Conservation (phyloP, 2,888 invertebrate genomes). For the Aquatica leii region DNA sequence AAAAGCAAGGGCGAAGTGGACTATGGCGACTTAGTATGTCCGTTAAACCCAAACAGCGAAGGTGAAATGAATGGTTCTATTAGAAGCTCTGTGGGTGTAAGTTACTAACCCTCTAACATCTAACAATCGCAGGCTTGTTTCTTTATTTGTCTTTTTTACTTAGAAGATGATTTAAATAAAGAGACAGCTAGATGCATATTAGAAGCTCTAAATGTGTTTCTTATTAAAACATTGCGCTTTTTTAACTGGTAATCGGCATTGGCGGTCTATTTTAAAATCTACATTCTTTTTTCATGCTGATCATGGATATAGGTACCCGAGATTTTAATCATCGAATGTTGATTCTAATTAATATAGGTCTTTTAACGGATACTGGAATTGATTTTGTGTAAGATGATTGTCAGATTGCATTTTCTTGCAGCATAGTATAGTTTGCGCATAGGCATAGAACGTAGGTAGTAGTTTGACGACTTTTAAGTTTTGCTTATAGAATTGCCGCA, state of each 20-base stretch:
- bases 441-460: conserved; percentile 35
- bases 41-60: conserved; percentile 67
- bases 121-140: conserved; percentile 32
- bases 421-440: conserved; percentile 35
- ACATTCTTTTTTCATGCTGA: conserved; percentile 56
- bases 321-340: conserved; percentile 61
- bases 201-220: conserved; percentile 18
- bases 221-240: conserved; percentile 24
- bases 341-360: conserved; percentile 46
- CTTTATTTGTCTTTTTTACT: conserved; percentile 22
- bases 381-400: conserved; percentile 46
- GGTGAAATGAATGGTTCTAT: conserved; percentile 61
- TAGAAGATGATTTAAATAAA: conserved; percentile 13
- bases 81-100: conserved; percentile 62
- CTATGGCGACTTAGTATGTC: conserved; percentile 87
- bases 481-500: conserved; percentile 23
- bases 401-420: conserved; percentile 33
- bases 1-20: conserved; percentile 87
- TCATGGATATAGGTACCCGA: conserved; percentile 57
- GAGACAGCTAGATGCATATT: conserved; percentile 24
- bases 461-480: conserved; percentile 40
- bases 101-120: conserved; percentile 59
- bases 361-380: conserved; percentile 33
- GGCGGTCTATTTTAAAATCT: conserved; percentile 22
- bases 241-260: conserved; percentile 26